A percentile compares a stretch with the other conserved stretches of the same genome.
Conservation (phyloP, 2,113 vertebrate genomes). For the Podarcis raffonei region DNA sequence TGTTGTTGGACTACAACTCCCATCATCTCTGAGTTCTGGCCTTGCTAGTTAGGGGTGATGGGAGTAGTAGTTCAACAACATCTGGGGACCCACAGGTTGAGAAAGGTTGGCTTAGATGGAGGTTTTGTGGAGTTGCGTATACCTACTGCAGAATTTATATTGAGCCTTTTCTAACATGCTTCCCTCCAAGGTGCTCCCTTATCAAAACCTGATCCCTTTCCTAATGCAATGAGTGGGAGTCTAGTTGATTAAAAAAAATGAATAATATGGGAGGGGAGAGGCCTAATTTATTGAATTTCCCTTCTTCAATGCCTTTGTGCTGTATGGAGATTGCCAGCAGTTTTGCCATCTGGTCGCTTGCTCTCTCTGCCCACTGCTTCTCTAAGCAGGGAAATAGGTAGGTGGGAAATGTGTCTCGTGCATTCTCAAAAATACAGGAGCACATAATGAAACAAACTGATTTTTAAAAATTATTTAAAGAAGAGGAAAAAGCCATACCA, state of each 20-base stretch:
- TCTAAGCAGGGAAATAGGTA: conserved; percentile 15
- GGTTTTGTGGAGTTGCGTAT: background rate
- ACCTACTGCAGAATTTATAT: background rate
- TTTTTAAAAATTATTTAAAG: background rate
- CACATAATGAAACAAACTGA: conserved; percentile 7
- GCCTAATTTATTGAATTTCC: background rate
- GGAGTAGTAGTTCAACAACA: too few relatives aligned
- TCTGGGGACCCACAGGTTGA: too few relatives aligned
- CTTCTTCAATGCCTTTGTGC: background rate
- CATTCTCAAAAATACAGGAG: background rate
- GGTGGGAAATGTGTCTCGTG: background rate
- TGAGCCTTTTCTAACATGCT: background rate
- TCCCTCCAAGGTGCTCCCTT: background rate
- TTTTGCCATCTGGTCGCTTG: background rate
- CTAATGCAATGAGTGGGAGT: background rate
- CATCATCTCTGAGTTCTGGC: too few relatives aligned
- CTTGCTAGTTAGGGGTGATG: too few relatives aligned
- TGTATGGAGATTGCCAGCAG: background rate
- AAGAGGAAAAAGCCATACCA: too few relatives aligned
- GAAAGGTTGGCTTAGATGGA: background rate
- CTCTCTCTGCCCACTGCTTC: background rate
- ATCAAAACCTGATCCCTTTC: background rate
- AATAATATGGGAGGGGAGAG: background rate
- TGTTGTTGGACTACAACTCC: too few relatives aligned
- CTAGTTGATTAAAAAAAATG: background rate